phyloP scores from a whole-genome alignment of 1,140 invertebrate genomes.

The Heliconius congener region DNA sequence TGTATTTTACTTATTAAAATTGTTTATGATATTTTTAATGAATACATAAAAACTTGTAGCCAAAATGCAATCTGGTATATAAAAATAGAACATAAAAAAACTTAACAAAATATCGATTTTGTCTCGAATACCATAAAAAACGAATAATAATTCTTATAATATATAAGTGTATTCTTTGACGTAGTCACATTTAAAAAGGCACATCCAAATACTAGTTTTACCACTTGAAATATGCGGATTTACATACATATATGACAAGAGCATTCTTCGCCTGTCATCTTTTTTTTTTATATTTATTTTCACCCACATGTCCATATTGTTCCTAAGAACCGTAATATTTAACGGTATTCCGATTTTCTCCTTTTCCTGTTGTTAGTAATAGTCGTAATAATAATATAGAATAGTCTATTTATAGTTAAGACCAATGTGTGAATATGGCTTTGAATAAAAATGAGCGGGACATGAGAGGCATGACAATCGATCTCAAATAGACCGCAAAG shows the following conservation, averaged over 20 bases:
- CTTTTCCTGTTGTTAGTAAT: slow-evolving; percentile 20
- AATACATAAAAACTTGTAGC: too few species aligned
- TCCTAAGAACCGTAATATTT: not conserved
- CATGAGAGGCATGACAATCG: slow-evolving; percentile 53
- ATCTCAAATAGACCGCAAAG: slow-evolving; percentile 65
- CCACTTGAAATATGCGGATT: slow-evolving; percentile 4
- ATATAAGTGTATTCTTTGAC: not conserved
- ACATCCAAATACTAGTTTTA: slow-evolving; percentile 10
- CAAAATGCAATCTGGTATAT: too few species aligned
- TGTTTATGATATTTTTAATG: too few species aligned
- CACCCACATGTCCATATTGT: not conserved
- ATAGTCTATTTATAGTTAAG: slow-evolving; percentile 38
- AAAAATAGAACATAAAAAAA: too few species aligned
- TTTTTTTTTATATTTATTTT: not conserved
- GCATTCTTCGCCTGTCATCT: slow-evolving; percentile 13
- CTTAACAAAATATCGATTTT: too few species aligned
- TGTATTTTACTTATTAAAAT: too few species aligned
- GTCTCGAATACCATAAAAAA: not conserved
- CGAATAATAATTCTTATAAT: not conserved
- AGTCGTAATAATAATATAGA: slow-evolving; percentile 29
- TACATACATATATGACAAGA: slow-evolving; percentile 5
- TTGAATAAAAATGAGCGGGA: slow-evolving; percentile 59
- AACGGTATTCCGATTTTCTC: slow-evolving; percentile 12
- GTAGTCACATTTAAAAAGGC: not conserved
- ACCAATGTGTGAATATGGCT: slow-evolving; percentile 23